Evolutionary conservation across 2,888 invertebrate species (phyloP), one percentile per base, ranked within the genome.

Genomic region (Hipparchia semele): DNA sequence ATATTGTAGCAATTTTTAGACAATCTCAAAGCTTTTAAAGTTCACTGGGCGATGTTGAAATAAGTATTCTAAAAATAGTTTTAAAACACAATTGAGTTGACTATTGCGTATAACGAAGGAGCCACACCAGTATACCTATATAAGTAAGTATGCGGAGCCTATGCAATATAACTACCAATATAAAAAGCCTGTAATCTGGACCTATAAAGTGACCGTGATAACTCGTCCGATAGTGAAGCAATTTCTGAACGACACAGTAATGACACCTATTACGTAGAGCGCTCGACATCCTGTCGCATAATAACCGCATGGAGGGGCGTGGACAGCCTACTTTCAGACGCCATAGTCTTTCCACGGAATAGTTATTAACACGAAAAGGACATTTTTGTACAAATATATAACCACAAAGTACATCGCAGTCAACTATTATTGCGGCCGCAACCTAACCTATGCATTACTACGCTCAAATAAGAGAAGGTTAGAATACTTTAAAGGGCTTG

Each of bases 211-310:
- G 79, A 74, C 80, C 87, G 83, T 90, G 93, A 92, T 94, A 91
- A 87, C 88, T 90, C 89, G 81, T 88, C 88, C 90, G 93, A 93
- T 93, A 93, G 91, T 89, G 82, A 86, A 90, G 91, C 92, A 93
- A 94, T 94, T 94, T 92, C 92, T 89, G 90, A 87, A 88, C 91
- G 91, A 90, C 91, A 88, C 86, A 83, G 85, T 94, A 94, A 94
- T 94, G 93, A 94, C 92, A 94, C 87, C 91, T 91, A 94, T 94
- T 94, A 93, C 83, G 81, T 80, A 80, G 84, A 83, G 80, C 84
- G 84, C 78, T 78, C 89, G 85, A 83, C 89, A 85, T 87, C 89
- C 89, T 92, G 92, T 91, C 92, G 91, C 91, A 88, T 90, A 91
- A 82, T 81, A 78, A 75, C 81, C 79, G 74, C 80, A 77, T 77